Evolutionary conservation across 2,113 vertebrate genomes (phyloP).

Genomic region (Petrocephalus zakoni): DNA sequence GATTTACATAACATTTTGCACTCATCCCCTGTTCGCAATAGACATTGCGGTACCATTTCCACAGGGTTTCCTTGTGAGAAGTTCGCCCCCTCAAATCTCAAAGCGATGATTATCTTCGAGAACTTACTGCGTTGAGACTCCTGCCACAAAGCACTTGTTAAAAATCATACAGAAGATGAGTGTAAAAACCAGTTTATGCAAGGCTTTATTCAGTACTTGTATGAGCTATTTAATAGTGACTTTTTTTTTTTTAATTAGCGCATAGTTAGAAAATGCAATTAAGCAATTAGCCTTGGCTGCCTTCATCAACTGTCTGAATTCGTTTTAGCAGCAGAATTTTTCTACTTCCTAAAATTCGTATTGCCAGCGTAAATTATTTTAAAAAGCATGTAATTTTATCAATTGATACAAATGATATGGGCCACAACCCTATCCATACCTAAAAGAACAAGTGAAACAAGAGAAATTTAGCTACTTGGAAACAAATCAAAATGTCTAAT

Average conservation of each 20-base stretch:
- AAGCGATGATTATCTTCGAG: background rate
- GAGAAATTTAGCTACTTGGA: background rate
- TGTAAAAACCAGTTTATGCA: background rate
- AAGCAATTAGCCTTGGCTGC: slow-evolving; percentile 3
- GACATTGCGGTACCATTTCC: slow-evolving; percentile 47
- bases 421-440: background rate
- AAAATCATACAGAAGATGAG: background rate
- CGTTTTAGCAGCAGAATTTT: background rate
- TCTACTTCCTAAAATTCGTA: background rate
- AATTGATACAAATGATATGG: background rate
- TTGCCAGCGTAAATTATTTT: background rate
- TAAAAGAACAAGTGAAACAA: background rate
- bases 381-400: background rate
- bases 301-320: background rate
- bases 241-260: background rate
- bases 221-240: background rate
- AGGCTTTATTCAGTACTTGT: background rate
- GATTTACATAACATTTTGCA: slow-evolving; percentile 69
- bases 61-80: slow-evolving; percentile 25
- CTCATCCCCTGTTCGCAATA: slow-evolving; percentile 42
- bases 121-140: slow-evolving; percentile 2
- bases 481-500: background rate
- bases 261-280: background rate
- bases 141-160: background rate
- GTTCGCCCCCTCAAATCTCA: slow-evolving; percentile 27